Base-by-base conservation (phyloP, 2,797 vertebrate genomes). In the Malurus leucopterus region DNA sequence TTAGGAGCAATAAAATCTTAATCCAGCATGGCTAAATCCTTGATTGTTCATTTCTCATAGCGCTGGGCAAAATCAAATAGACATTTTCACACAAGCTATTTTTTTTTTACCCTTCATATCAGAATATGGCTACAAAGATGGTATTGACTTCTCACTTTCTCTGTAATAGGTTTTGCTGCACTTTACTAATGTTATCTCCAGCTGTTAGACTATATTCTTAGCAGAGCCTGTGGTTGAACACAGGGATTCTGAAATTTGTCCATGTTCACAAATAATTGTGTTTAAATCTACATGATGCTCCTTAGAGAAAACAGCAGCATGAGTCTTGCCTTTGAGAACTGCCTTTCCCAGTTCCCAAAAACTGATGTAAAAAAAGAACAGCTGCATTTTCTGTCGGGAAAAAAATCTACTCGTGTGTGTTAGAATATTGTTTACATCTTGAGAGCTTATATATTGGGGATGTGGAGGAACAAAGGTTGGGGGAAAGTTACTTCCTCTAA, bases 21-120 rank as follows among this genome's bases (percentile, higher is more conserved):
- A 90, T 87, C 53, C 41, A 34, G 41, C 38, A 14, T 73, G 69
- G 34, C 41, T 93, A 87, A 87, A 85, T 47, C 75, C 61, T 70
- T 63, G 77, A 62, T 82, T 84, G 57, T 70, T 87, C 76, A 49
- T 83, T 93, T 83, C 61, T 85, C 29, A 20, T 49, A 79, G 61
- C 75, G n/a, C 30, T 62, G 32, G 64, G 76, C 58, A 89, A 92
- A 93, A 94, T 64, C 65, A 74, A 80, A 71, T 38, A 58, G 67
- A 81, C 65, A 34, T 77, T 89, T 91, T 81, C 58, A 64, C 51
- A 50, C 12, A 9, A 61, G n/a, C 36, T 36, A 49, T 80, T 73
- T 18, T 80, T 89, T 49, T 72, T 72, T 80, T 88, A 11, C 36
- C 69, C 50, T 57, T 57, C 27, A 1, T 77, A 74, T 87, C 73